phyloP scores from a whole-genome alignment of 2,797 vertebrate genomes.

The Syngnathus rostellatus region DNA sequence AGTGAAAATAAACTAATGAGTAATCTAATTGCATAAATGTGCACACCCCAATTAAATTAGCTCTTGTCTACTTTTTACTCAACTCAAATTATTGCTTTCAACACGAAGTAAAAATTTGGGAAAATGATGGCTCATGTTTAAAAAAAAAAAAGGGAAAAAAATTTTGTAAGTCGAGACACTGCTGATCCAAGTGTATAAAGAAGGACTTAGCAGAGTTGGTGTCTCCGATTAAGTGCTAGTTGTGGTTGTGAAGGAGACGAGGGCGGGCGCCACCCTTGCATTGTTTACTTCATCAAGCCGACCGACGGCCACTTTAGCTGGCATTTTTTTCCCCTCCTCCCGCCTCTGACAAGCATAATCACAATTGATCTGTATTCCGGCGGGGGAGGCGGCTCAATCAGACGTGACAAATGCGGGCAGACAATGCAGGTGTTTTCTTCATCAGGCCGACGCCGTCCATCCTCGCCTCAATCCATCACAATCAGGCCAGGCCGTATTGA shows the following conservation, averaged over 20 bases:
- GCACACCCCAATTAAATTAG: too few species aligned
- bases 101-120: background rate
- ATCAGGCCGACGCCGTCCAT: conserved; percentile 58
- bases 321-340: conserved; percentile 24
- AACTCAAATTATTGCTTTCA: background rate
- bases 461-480: conserved; percentile 62
- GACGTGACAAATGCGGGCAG: conserved; percentile 61
- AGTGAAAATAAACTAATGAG: too few species aligned
- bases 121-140: background rate
- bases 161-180: background rate
- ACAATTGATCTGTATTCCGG: conserved; percentile 64
- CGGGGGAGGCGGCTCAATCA: conserved; percentile 57
- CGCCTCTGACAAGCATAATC: conserved; percentile 57
- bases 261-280: background rate
- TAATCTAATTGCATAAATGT: too few species aligned
- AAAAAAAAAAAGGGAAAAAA: background rate
- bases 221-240: background rate
- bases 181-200: background rate
- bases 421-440: conserved; percentile 62
- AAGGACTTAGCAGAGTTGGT: background rate
- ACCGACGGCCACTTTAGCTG: conserved; percentile 40
- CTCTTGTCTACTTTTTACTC: background rate
- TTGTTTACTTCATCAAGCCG: conserved; percentile 47
- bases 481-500: conserved; percentile 56
- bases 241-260: background rate